Evolutionary conservation across 2,888 invertebrate genomes (phyloP).

Genomic region (Eupithecia subumbrata): DNA sequence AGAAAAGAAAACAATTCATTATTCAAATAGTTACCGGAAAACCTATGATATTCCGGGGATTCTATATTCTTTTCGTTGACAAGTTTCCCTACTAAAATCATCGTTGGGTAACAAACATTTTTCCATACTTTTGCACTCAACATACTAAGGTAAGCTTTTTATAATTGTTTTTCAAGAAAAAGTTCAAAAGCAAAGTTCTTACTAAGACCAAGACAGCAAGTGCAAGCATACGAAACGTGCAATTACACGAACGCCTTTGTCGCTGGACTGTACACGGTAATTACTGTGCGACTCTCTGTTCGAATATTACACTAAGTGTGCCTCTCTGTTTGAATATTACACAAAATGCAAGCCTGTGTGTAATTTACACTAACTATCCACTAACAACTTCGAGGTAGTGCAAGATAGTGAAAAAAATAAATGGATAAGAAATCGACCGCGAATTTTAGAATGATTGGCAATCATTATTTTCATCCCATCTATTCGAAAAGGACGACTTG

Average conservation of each 20-base stretch:
- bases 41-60: not conserved
- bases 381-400: not conserved
- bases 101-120: not conserved
- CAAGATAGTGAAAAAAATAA: not conserved
- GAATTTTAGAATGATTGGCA: too few species aligned
- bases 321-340: not conserved
- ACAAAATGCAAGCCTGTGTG: constrained; percentile 4
- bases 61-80: not conserved
- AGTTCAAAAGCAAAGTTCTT: not conserved
- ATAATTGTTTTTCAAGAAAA: not conserved
- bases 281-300: not conserved
- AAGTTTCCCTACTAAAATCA: not conserved
- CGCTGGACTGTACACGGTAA: not conserved
- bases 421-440: too few species aligned
- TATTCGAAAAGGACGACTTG: too few species aligned
- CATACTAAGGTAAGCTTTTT: not conserved
- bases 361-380: not conserved
- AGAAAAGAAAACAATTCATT: too few species aligned
- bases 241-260: constrained; percentile 8
- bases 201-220: not conserved
- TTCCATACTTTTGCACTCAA: not conserved
- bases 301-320: not conserved
- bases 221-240: not conserved
- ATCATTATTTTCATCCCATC: too few species aligned
- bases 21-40: not conserved